These are phyloP conservation scores for rabbit (Oryctolagus cuniculus) DNA, from an alignment of 2,113 vertebrate species.

Conservation along the genomic window DNA sequence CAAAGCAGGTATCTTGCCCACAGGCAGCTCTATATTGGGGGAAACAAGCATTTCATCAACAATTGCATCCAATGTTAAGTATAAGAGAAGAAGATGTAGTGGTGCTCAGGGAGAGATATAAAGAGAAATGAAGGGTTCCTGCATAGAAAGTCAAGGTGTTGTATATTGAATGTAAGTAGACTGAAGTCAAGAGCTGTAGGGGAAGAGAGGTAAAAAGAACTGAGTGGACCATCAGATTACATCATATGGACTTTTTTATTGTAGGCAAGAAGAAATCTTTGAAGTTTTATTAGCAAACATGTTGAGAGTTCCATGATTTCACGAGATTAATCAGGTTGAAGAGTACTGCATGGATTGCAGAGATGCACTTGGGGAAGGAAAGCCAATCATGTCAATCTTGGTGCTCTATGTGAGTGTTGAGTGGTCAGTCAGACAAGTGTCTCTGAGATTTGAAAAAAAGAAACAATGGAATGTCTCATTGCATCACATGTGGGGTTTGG, in stretches of 20 bases:
- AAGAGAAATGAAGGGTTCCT: neutral
- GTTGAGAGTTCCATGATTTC: neutral
- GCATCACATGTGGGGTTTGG: neutral
- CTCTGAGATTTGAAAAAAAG: neutral
- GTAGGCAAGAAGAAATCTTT: slow-evolving; percentile 29
- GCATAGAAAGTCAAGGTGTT: neutral
- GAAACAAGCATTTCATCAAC: neutral
- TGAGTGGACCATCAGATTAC: neutral
- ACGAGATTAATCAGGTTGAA: neutral
- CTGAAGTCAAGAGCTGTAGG: neutral
- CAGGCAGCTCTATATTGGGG: neutral
- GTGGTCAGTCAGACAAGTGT: neutral
- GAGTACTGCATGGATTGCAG: neutral
- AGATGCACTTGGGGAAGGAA: neutral
- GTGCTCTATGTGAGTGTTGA: rapidly evolving
- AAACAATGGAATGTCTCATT: rapidly evolving
- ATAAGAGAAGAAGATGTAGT: neutral
- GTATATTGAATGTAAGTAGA: neutral
- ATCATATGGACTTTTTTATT: neutral
- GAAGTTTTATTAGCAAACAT: neutral
- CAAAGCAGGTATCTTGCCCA: neutral
- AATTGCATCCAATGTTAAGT: neutral
- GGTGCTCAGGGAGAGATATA: no score
- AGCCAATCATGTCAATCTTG: neutral
- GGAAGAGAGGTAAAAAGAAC: neutral